Percentiles rank a stretch among this genome's conserved stretches.
Conservation (phyloP, 2,888 invertebrate genomes). For the Dryomyza anilis region DNA sequence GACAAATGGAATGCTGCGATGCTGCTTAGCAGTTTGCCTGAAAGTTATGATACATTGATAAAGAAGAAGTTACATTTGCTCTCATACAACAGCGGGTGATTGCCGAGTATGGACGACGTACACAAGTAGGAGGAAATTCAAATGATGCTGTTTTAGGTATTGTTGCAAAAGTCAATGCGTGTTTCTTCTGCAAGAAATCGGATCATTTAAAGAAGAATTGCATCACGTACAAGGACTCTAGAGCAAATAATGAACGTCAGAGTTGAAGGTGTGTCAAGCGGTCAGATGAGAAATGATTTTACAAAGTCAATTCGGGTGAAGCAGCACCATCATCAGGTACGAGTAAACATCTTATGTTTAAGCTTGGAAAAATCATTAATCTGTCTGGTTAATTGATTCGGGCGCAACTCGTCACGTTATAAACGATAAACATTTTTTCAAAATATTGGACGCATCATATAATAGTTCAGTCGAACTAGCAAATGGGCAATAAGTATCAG, state of each 20-base stretch:
- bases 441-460: slow-evolving; percentile 28
- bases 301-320: slow-evolving; percentile 22
- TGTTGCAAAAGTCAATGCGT: no score
- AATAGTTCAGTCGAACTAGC: slow-evolving; percentile 28
- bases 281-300: not conserved
- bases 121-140: no score
- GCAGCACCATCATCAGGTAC: slow-evolving; percentile 2
- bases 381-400: slow-evolving; percentile 34
- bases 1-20: slow-evolving; percentile 25
- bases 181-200: no score
- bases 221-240: slow-evolving; percentile 28
- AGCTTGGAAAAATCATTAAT: slow-evolving; percentile 16
- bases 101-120: no score
- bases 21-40: slow-evolving; percentile 15
- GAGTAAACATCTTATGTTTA: no score
- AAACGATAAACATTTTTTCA: slow-evolving; percentile 30
- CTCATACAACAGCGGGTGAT: slow-evolving; percentile 19
- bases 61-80: slow-evolving; percentile 28
- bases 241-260: slow-evolving; percentile 16
- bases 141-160: no score
- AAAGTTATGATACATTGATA: slow-evolving; percentile 16
- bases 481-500: slow-evolving; percentile 29
- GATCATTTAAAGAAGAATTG: slow-evolving; percentile 32
- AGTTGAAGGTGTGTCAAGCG: no score
- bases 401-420: slow-evolving; percentile 36